Evolutionary conservation across 2,113 vertebrate genomes (phyloP).

Genomic region (Xerus inauris): DNA sequence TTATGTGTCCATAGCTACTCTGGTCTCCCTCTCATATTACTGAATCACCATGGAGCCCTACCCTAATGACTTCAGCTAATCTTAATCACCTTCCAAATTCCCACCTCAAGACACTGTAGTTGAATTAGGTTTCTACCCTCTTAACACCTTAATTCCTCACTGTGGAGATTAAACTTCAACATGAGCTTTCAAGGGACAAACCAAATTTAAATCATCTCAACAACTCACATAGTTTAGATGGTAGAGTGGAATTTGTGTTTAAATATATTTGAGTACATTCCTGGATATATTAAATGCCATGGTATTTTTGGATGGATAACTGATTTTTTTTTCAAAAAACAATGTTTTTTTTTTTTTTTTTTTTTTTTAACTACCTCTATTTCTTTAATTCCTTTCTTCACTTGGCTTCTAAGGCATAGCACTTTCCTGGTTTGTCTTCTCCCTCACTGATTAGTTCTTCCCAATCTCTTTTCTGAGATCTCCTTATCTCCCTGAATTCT

Average conservation of each 20-base stretch:
- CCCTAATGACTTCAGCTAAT: not conserved
- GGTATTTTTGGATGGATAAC: not conserved
- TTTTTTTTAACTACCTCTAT: not conserved
- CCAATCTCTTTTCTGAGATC: not conserved
- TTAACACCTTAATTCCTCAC: not conserved
- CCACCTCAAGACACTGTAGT: not conserved
- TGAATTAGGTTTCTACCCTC: not conserved
- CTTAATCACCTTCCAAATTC: not conserved
- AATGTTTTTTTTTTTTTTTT: too few species aligned
- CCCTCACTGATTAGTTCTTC: not conserved
- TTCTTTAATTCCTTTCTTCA: not conserved
- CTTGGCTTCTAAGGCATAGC: not conserved
- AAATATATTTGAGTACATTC: not conserved
- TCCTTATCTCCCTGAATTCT: not conserved
- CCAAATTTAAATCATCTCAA: not conserved
- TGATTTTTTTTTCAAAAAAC: not conserved
- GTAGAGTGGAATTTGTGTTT: not conserved
- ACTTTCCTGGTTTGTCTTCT: not conserved
- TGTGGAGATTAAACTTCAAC: not conserved
- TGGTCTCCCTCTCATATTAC: not conserved
- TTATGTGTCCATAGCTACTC: not conserved
- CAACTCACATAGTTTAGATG: not conserved
- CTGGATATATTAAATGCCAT: not conserved
- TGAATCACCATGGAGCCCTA: not conserved
- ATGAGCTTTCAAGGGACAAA: not conserved